Evolutionary conservation across 1,140 invertebrate genomes (phyloP).

Genomic region (Caenorhabditis remanei): DNA sequence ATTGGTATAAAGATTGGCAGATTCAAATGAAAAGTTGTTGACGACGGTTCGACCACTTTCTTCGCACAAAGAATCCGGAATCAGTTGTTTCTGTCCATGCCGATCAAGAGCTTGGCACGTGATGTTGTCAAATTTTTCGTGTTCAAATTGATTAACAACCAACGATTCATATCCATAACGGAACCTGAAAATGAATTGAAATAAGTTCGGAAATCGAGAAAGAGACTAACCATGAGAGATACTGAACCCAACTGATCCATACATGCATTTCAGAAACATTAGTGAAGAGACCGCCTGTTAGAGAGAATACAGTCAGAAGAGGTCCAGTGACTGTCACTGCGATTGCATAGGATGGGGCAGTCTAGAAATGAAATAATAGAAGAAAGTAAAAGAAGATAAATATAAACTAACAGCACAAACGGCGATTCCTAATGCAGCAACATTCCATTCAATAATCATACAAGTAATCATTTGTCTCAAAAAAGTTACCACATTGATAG

Average conservation of each 20-base stretch:
- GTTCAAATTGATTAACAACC: slow-evolving; percentile 70
- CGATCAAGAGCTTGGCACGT: slow-evolving; percentile 41
- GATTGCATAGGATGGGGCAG: slow-evolving; percentile 57
- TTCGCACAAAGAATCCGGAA: not conserved
- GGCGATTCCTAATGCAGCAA: slow-evolving; percentile 49
- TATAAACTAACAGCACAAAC: slow-evolving; percentile 25
- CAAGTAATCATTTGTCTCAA: slow-evolving; percentile 59
- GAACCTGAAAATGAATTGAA: slow-evolving; percentile 62
- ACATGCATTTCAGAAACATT: slow-evolving; percentile 68
- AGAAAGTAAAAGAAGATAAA: slow-evolving; percentile 62
- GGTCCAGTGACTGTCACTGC: slow-evolving; percentile 68
- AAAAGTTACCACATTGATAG: slow-evolving; percentile 40
- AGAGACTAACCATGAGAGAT: slow-evolving; percentile 68
- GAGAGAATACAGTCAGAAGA: slow-evolving; percentile 70
- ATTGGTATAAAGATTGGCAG: slow-evolving; percentile 67
- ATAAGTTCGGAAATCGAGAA: not conserved
- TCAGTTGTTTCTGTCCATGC: not conserved
- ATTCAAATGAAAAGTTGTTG: slow-evolving; percentile 59
- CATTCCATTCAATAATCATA: slow-evolving; percentile 60
- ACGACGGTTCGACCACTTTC: slow-evolving; percentile 24
- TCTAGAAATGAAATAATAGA: slow-evolving; percentile 58
- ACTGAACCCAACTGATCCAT: slow-evolving; percentile 71
- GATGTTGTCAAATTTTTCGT: slow-evolving; percentile 58
- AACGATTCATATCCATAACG: slow-evolving; percentile 72
- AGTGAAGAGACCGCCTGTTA: slow-evolving; percentile 72